Base-by-base conservation (phyloP, 1,140 invertebrate species). In the Patella vulgata region DNA sequence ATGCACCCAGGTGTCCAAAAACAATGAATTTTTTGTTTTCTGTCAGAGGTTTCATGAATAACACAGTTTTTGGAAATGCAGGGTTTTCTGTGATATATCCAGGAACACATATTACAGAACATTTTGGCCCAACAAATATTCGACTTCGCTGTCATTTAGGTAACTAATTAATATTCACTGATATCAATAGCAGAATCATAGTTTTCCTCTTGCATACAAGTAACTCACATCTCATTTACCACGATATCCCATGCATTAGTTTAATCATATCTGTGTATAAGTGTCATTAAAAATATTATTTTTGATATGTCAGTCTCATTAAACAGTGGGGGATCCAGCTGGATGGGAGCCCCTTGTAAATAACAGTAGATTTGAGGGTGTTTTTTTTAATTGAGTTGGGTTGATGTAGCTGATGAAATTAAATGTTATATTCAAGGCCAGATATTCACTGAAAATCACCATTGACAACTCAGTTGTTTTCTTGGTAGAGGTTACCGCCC, bases 81-180 rank as follows among this genome's bases (percentile, higher is more conserved):
- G 58, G 70, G 6, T 78, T 78, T 59, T 78, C 78, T 14, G 66
- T 78, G 12, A 47, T 80, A 23, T 50, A 70, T 25, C 75, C 75
- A 40, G 74, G 72, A 30, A 80, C 78, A 14, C 39, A 25, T 5
- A 75, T 78, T 27, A 50, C 65, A 9, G 55, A 62, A 27, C 78
- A 78, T 56, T 78, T 66, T 68, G 78, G 78, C 33, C 74, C 75
- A 44, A 76, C 73, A 21, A 80, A 80, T 44, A 72, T 73, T 21
- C 50, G 75, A 43, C 50, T 78, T 11, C 61, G 78, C 39, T 74
- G 71, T 47, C 78, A 80, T 63, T 48, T 80, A 61, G 75, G 78
- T 80, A 52, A 48, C 52, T 56, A 21, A 12, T 11, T 33, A 31
- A 31, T 30, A 19, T 56, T 21, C 27, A 12, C 40, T 3, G 5